Evolutionary conservation across 2,888 invertebrate genomes (phyloP), one percentile per base, ranked within the genome.

Genomic region (Mactromeris polynyma): DNA sequence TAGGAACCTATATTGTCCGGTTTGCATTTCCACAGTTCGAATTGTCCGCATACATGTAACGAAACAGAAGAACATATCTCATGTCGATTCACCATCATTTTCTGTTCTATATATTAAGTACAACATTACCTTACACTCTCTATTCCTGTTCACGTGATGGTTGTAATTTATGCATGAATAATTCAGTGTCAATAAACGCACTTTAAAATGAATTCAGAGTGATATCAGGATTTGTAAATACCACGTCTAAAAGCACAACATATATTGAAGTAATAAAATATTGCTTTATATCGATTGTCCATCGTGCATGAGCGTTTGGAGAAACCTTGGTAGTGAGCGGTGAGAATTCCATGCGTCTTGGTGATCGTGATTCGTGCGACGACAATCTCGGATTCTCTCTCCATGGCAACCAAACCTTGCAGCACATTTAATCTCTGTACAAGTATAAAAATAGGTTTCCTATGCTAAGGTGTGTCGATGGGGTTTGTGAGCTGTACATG

Each of bases 361-460:
- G 73, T 73, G 73, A 73, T 33, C 19, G 73, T 33, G 73, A 33
- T 73, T 73, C 33, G 31, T 73, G 73, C 33, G 73, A 36, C 73
- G 73, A 33, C 36, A 36, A 17, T 33, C 73, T 36, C 6, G 14
- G 33, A 36, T 73, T 73, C 14, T 33, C 9, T 36, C 73, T 36
- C 36, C 73, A 73, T 36, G 33, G 4, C 17, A 73, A 33, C 73
- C 19, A 73, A 33, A 73, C n/a, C 58, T 64, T 33, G 33, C 19
- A 17, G 36, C 33, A 33, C 36, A 14, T 33, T 17, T 17, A 19
- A 33, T 17, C 17, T 73, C 73, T 73, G 73, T 73, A 73, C 73
- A 69, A 73, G 83, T 83, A 83, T 64, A 83, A 83, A 83, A 83
- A 83, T 83, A 83, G 69, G 69, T 40, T 38, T 42, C 83, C 64